Percentiles rank a stretch among this genome's conserved stretches.
These are phyloP conservation scores for Beris morrisii DNA, from an alignment of 2,888 invertebrate species.

Conservation along the genomic window DNA sequence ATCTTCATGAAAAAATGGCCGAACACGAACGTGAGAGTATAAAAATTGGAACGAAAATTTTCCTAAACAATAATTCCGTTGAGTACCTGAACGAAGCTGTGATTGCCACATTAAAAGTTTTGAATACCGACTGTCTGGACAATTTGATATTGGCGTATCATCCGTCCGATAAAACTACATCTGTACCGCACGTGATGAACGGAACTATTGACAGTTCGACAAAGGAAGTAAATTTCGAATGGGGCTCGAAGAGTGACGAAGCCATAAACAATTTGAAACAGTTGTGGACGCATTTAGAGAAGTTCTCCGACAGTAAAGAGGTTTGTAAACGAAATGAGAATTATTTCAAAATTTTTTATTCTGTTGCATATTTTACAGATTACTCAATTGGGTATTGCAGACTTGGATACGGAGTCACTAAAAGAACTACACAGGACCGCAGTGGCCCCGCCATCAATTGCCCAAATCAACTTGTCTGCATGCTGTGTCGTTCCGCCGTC, in stretches of 20 bases:
- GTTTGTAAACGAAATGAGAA: slow-evolving; percentile 50
- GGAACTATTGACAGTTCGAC: slow-evolving; percentile 39
- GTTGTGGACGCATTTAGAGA: slow-evolving; percentile 78
- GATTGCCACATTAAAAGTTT: slow-evolving; percentile 68
- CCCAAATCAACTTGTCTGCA: slow-evolving; percentile 89
- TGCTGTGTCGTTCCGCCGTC: slow-evolving; percentile 94
- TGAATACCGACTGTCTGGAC: slow-evolving; percentile 75
- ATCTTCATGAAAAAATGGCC: slow-evolving; percentile 65
- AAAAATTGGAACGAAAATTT: slow-evolving; percentile 85
- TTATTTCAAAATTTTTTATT: slow-evolving; percentile 4
- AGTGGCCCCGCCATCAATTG: slow-evolving; percentile 78
- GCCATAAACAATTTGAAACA: slow-evolving; percentile 67
- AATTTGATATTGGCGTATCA: slow-evolving; percentile 81
- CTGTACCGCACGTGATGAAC: background rate
- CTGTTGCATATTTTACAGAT: slow-evolving; percentile 50
- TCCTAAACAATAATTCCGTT: slow-evolving; percentile 71
- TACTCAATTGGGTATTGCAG: slow-evolving; percentile 80
- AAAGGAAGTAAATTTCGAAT: slow-evolving; percentile 51
- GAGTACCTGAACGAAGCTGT: slow-evolving; percentile 71
- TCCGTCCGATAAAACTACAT: slow-evolving; percentile 47
- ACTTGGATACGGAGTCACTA: slow-evolving; percentile 82
- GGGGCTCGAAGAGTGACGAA: slow-evolving; percentile 57
- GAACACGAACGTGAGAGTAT: slow-evolving; percentile 74
- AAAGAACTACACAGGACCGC: slow-evolving; percentile 76
- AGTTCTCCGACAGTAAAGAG: slow-evolving; percentile 65